phyloP scores from a whole-genome alignment of 2,113 vertebrate species.

The Thunnus thynnus region DNA sequence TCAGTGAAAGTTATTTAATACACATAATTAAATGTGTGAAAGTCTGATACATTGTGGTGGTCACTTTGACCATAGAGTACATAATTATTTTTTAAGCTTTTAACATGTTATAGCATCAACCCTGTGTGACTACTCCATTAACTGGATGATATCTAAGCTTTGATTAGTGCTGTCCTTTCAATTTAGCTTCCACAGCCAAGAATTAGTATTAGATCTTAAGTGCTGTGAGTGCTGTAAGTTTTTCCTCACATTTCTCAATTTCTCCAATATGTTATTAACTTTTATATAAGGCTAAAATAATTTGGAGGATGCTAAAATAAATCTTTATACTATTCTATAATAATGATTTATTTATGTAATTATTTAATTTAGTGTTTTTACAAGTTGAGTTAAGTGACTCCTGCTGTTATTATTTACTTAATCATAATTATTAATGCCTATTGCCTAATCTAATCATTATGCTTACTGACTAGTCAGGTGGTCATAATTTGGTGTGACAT shows the following conservation, averaged over 20 bases:
- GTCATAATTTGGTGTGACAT: neutral
- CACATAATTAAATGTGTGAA: conserved; percentile 55
- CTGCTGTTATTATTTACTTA: conserved; percentile 9
- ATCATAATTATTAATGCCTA: neutral
- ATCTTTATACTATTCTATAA: too few relatives aligned
- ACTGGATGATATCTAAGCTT: neutral
- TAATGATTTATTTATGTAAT: too few relatives aligned
- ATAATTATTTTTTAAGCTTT: conserved; percentile 30
- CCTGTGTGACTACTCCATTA: too few relatives aligned
- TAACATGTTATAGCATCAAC: neutral
- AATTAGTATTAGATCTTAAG: neutral
- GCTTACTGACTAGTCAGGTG: neutral
- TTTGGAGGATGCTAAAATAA: too few relatives aligned
- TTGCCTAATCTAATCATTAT: neutral
- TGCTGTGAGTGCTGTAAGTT: too few relatives aligned
- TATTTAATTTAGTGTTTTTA: too few relatives aligned
- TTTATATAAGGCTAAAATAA: neutral
- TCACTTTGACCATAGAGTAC: conserved; percentile 18
- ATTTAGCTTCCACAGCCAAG: neutral
- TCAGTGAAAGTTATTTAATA: conserved; percentile 50
- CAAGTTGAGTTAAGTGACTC: neutral
- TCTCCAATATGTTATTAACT: too few relatives aligned
- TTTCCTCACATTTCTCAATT: too few relatives aligned
- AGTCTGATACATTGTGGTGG: conserved; percentile 32
- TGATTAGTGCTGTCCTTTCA: neutral